phyloP scores from a whole-genome alignment of 2,797 vertebrate genomes.

The Oreonectes daqikongensis region DNA sequence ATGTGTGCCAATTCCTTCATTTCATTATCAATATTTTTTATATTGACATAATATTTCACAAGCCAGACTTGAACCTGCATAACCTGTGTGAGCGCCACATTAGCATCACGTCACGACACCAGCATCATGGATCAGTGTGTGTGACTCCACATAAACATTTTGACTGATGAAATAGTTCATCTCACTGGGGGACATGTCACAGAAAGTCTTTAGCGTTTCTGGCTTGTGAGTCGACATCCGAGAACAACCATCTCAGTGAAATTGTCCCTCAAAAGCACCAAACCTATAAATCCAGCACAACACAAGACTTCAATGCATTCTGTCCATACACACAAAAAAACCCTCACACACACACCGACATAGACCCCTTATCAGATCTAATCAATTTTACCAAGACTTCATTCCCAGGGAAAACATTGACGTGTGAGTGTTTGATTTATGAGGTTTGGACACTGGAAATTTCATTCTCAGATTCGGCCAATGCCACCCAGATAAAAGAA shows the following conservation, averaged over 20 bases:
- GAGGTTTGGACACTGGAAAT: slow-evolving; percentile 41
- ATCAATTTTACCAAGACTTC: slow-evolving; percentile 72
- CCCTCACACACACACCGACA: slow-evolving; percentile 20
- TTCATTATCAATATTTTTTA: no score
- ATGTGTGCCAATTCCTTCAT: no score
- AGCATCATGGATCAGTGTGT: background rate
- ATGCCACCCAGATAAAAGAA: slow-evolving; percentile 42
- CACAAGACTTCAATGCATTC: background rate
- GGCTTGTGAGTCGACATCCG: background rate
- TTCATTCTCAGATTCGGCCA: slow-evolving; percentile 15
- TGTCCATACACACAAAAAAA: slow-evolving; percentile 12
- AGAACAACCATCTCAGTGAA: slow-evolving; percentile 4
- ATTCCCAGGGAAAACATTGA: slow-evolving; percentile 64
- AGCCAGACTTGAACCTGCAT: background rate
- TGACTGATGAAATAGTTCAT: background rate
- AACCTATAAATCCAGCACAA: slow-evolving; percentile 10
- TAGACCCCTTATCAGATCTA: slow-evolving; percentile 65
- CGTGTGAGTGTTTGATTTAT: slow-evolving; percentile 38
- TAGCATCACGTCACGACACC: no score
- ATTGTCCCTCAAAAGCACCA: background rate
- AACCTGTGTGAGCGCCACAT: no score
- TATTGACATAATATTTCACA: no score
- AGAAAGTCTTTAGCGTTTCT: slow-evolving; percentile 4
- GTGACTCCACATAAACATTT: background rate
- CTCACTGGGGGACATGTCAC: background rate